Percentiles rank a stretch among this genome's conserved stretches.
Evolutionary conservation across 2,113 vertebrate species (phyloP).

Genomic region (Spea bombifrons): DNA sequence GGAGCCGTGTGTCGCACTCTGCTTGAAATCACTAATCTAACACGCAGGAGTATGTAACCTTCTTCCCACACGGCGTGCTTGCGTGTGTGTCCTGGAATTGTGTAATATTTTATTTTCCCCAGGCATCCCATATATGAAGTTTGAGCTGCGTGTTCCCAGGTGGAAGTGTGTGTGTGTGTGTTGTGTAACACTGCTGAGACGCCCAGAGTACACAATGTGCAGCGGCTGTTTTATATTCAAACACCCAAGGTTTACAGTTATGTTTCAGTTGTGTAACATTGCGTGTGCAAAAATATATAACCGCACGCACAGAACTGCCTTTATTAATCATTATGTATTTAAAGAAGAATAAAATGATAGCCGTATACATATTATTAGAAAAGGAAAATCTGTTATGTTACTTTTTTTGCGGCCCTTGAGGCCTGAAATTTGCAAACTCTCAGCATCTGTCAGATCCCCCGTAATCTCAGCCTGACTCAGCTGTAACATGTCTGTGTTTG

Average conservation of each 20-base stretch:
- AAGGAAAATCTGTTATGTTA: background rate
- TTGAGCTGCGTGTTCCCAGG: background rate
- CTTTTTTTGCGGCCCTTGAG: background rate
- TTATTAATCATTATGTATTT: too few species aligned
- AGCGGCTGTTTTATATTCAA: too few species aligned
- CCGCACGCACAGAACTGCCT: too few species aligned
- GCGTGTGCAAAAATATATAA: too few species aligned
- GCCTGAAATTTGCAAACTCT: background rate
- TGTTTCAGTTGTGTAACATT: too few species aligned
- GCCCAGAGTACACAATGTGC: too few species aligned
- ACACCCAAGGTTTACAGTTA: too few species aligned
- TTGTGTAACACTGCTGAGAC: background rate
- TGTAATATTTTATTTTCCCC: background rate
- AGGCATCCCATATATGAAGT: background rate
- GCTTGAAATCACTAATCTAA: constrained; percentile 10
- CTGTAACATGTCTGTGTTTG: constrained; percentile 22
- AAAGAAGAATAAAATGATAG: too few species aligned
- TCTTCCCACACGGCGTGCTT: constrained; percentile 1
- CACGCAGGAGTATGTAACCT: background rate
- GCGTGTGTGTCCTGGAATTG: background rate
- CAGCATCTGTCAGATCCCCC: background rate
- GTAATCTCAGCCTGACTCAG: constrained; percentile 22
- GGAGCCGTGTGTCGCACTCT: constrained; percentile 23
- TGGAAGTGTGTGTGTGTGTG: background rate
- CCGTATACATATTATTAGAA: too few species aligned